phyloP scores from a whole-genome alignment of 2,113 vertebrate species.

The Xenopus borealis region DNA sequence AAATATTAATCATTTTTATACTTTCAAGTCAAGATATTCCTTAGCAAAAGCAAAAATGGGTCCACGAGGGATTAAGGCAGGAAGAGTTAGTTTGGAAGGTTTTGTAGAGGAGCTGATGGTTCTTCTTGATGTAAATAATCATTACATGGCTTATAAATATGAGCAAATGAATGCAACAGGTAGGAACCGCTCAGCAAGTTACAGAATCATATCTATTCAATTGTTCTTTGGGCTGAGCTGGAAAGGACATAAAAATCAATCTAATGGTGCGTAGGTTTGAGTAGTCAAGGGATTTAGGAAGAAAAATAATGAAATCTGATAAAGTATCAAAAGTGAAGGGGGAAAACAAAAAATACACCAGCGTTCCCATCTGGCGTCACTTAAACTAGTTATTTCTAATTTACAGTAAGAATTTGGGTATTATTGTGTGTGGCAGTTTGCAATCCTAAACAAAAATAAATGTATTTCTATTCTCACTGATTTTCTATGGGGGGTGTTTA shows the following conservation, averaged over 20 bases:
- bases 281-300: not conserved
- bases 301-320: not conserved
- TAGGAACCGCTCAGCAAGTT: not conserved
- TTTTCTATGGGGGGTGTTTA: no score
- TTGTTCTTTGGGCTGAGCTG: not conserved
- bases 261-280: not conserved
- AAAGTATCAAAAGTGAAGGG: not conserved
- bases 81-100: not conserved
- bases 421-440: no score
- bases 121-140: not conserved
- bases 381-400: no score
- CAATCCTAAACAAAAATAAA: no score
- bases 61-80: not conserved
- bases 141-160: not conserved
- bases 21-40: not conserved
- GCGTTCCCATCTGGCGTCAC: no score
- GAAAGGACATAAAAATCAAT: not conserved
- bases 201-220: not conserved
- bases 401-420: no score
- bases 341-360: not conserved
- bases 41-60: not conserved
- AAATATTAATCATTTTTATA: slow-evolving; percentile 1
- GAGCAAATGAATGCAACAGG: not conserved
- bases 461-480: no score
- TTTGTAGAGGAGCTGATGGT: not conserved